Conservation (phyloP, 2,797 vertebrate species). For the Antennarius maculatus region DNA sequence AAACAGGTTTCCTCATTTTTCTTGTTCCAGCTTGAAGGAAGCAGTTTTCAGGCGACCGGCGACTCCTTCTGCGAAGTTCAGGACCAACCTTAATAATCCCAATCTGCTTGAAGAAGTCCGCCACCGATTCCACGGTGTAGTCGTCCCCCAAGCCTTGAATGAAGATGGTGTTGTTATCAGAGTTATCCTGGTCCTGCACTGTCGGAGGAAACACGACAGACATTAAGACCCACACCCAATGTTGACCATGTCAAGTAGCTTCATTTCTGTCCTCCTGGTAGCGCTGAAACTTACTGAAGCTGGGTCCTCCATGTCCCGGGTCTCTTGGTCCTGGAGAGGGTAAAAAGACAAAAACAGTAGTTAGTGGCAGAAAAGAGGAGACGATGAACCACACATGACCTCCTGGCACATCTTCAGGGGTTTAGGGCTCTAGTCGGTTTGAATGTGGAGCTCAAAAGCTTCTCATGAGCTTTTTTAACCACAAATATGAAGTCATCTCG, state of each 20-base stretch:
- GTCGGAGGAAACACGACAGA: background rate
- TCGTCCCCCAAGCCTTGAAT: constrained; percentile 91
- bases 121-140: constrained; percentile 90
- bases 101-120: constrained; percentile 94
- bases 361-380: constrained; percentile 36
- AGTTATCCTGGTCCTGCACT: constrained; percentile 90
- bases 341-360: constrained; percentile 18
- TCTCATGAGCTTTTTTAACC: background rate
- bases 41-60: no score
- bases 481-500: background rate
- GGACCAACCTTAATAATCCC: constrained; percentile 91
- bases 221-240: no score
- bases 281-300: constrained; percentile 73
- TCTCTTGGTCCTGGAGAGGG: constrained; percentile 85
- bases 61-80: no score
- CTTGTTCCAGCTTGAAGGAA: no score
- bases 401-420: background rate
- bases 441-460: background rate
- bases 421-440: background rate
- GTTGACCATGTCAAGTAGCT: no score
- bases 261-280: no score
- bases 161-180: constrained; percentile 95
- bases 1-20: no score
- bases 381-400: constrained; percentile 17
- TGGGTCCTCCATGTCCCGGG: constrained; percentile 77